These are phyloP conservation scores for Leucophenga maculata DNA, from an alignment of 2,888 invertebrate species.

Conservation along the genomic window DNA sequence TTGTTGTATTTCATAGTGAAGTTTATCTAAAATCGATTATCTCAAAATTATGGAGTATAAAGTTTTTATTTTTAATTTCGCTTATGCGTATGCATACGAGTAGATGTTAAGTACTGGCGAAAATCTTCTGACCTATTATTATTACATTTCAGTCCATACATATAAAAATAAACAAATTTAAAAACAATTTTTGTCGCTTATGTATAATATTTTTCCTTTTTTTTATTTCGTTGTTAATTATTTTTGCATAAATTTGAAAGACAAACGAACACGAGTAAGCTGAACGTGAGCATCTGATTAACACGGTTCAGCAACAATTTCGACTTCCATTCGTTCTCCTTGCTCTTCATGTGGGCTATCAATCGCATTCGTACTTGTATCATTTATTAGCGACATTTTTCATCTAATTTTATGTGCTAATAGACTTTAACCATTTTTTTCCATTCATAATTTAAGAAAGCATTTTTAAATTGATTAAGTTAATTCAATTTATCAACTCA, in stretches of 20 bases:
- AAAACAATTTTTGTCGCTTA: not conserved
- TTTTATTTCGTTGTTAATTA: not conserved
- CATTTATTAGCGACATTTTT: slow-evolving; percentile 17
- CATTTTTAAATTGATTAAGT: slow-evolving; percentile 15
- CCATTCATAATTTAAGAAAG: not conserved
- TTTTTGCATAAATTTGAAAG: not conserved
- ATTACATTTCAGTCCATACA: too few species aligned
- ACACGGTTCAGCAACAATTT: not conserved
- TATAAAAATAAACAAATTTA: too few species aligned
- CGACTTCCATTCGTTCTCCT: slow-evolving; percentile 3
- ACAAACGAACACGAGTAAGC: slow-evolving; percentile 11
- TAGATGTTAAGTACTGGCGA: too few species aligned
- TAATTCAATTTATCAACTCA: slow-evolving; percentile 15
- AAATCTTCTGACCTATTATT: too few species aligned
- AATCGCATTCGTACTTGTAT: not conserved
- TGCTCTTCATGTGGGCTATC: not conserved
- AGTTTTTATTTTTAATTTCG: too few species aligned
- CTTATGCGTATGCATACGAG: too few species aligned
- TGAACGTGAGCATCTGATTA: slow-evolving; percentile 1
- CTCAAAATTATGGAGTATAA: too few species aligned
- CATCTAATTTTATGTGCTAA: slow-evolving; percentile 8
- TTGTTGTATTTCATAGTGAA: too few species aligned
- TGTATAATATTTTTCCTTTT: too few species aligned
- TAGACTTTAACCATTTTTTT: slow-evolving; percentile 1
- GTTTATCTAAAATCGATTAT: too few species aligned